Conservation (phyloP, 2,797 vertebrate species). For the Iguana delicatissima region DNA sequence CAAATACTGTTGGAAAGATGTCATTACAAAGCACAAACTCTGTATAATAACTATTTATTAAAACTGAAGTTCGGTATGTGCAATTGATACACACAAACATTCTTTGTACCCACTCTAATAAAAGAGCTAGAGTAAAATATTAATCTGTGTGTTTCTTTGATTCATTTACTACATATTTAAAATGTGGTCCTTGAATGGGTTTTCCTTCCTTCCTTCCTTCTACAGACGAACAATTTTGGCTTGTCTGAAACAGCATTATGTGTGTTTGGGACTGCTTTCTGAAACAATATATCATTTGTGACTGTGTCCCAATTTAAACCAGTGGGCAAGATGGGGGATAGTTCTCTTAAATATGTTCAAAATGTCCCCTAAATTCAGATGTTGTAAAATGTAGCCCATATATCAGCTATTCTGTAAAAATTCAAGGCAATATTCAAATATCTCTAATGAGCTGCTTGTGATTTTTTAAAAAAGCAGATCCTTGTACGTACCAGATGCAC, state of each 20-base stretch:
- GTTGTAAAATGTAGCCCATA: background rate
- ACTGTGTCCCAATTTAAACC: background rate
- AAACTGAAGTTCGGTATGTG: background rate
- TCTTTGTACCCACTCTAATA: conserved; percentile 12
- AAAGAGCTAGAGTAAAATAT: conserved; percentile 4
- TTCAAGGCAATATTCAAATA: background rate
- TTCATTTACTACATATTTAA: background rate
- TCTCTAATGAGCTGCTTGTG: background rate
- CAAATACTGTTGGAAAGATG: conserved; percentile 16
- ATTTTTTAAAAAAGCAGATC: background rate
- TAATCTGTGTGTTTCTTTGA: background rate
- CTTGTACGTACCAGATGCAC: background rate
- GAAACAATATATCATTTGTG: background rate
- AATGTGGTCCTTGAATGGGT: background rate
- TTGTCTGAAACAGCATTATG: background rate
- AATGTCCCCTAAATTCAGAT: background rate
- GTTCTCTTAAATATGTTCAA: background rate
- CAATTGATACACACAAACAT: conserved; percentile 26
- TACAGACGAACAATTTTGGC: background rate
- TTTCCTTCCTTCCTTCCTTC: background rate
- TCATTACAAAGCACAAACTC: conserved; percentile 14
- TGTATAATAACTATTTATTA: conserved; percentile 21
- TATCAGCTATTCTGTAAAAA: background rate
- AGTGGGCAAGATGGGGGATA: too few relatives aligned
- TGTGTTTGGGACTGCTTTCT: background rate